Base-by-base conservation (phyloP, 2,113 vertebrate species). In the Brevimyrus niger region DNA sequence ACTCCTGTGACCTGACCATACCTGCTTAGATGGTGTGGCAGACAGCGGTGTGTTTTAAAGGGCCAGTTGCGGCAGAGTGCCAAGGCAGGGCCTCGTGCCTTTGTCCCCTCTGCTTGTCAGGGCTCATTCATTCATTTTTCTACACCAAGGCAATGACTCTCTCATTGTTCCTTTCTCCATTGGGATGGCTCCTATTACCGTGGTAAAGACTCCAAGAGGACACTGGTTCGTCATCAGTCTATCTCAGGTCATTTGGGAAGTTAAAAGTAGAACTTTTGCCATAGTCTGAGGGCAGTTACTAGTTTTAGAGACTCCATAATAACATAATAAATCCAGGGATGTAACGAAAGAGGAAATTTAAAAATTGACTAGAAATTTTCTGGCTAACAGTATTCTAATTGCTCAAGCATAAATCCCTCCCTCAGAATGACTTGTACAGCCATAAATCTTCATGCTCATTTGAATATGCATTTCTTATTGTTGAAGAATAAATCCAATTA, bases 91-190 rank as follows among this genome's bases (percentile, higher is more conserved):
- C 55, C n/a, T 88, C 44, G 10, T 0, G n/a, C 1, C 15, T 89
- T 10, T 47, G 82, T 88, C 88, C 19, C 87, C 3, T 65, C 90
- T 19, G 48, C 42, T 69, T 84, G 51, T 86, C 88, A 38, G 89
- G 61, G 86, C 89, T 73, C 88, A 91, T 94, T 89, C 88, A 91
- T 94, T 89, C 91, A 92, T 93, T 88, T 90, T 50, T 85, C 31
- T 89, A n/a, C 90, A 50, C 88, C 38, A 89, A 87, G 65, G 44
- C 80, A 86, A 76, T 48, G 86, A 90, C 89, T 88, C 31, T 69
- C 53, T 15, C 80, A 38, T 88, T 89, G 58, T 82, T 90, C 86
- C 61, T 53, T 53, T 90, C 86, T 88, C 90, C 91, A 90, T 83
- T 76, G 91, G 88, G 91, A 91, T 88, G 4, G 46, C n/a, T 87